Conservation (phyloP, 2,113 vertebrate genomes). For the Etheostoma spectabile region DNA sequence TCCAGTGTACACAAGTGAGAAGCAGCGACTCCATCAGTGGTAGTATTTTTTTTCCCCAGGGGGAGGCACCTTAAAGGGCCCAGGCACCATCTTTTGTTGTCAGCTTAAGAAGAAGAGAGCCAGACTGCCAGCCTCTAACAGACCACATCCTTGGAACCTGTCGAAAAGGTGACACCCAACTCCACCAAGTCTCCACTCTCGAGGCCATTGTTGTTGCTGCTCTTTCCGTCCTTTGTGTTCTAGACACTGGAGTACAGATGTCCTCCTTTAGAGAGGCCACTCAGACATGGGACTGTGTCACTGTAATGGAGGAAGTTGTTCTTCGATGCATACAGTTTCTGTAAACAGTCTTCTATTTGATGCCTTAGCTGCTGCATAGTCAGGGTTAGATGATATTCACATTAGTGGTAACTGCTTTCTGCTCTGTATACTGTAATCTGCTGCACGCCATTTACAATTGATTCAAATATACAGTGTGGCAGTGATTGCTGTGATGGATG, state of each 20-base stretch:
- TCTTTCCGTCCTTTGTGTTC: constrained; percentile 25
- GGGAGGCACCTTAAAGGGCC: constrained; percentile 18
- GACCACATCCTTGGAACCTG: constrained; percentile 30
- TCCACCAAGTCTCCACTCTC: constrained; percentile 30
- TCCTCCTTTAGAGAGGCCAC: constrained; percentile 30
- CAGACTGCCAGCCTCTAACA: constrained; percentile 47
- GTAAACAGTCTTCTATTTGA: constrained; percentile 2
- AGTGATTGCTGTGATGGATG: constrained; percentile 48
- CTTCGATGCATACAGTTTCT: background rate
- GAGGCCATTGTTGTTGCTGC: constrained; percentile 25
- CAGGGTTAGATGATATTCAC: constrained; percentile 32
- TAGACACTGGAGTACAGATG: constrained; percentile 29
- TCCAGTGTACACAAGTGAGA: constrained; percentile 20
- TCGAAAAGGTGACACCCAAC: constrained; percentile 43
- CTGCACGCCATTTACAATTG: constrained; percentile 32
- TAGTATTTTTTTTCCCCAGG: constrained; percentile 1
- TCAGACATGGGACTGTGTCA: constrained; percentile 1
- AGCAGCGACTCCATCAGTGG: constrained; percentile 28
- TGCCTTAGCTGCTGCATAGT: constrained; percentile 4
- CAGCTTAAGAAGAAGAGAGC: constrained; percentile 32
- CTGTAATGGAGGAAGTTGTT: constrained; percentile 10
- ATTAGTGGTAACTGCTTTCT: constrained; percentile 13
- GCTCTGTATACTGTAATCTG: constrained; percentile 18
- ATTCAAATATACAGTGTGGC: constrained; percentile 34
- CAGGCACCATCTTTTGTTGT: constrained; percentile 44